Evolutionary conservation across 2,797 vertebrate species (phyloP).

Genomic region (Prunella strophiata): DNA sequence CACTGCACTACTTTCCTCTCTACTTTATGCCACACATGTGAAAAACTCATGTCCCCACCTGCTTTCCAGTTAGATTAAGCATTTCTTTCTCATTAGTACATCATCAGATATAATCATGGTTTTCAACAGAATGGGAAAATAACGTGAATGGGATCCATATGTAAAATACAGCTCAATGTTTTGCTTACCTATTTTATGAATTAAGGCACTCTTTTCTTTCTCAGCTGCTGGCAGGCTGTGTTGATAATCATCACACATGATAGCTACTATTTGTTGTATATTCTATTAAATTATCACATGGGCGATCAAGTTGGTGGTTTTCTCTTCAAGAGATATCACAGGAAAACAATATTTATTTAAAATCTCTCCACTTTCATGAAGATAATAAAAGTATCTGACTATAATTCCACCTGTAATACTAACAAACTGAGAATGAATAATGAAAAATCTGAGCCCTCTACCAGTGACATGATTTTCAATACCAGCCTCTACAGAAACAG

Average conservation of each 20-base stretch:
- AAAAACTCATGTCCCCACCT: neutral
- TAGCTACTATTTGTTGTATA: slow-evolving; percentile 49
- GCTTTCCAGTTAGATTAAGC: neutral
- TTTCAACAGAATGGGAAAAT: slow-evolving; percentile 1
- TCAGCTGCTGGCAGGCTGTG: slow-evolving; percentile 27
- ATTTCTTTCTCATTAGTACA: slow-evolving; percentile 20
- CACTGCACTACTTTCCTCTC: neutral
- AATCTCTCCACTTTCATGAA: slow-evolving; percentile 60
- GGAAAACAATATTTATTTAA: slow-evolving; percentile 44
- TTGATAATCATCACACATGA: slow-evolving; percentile 1
- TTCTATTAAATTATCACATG: slow-evolving; percentile 61
- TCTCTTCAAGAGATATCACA: slow-evolving; percentile 33
- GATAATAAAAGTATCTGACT: slow-evolving; percentile 15
- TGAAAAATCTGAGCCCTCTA: neutral
- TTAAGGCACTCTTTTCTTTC: slow-evolving; percentile 20
- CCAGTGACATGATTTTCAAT: neutral
- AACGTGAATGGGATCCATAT: slow-evolving; percentile 55
- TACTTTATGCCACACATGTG: neutral
- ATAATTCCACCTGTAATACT: slow-evolving; percentile 44
- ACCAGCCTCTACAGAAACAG: neutral
- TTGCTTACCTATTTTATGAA: slow-evolving; percentile 55
- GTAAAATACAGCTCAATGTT: slow-evolving; percentile 59
- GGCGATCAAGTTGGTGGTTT: slow-evolving; percentile 1
- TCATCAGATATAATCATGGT: slow-evolving; percentile 6
- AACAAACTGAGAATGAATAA: neutral